Evolutionary conservation across 2,113 vertebrate species (phyloP).

Genomic region (Anseranas semipalmata): DNA sequence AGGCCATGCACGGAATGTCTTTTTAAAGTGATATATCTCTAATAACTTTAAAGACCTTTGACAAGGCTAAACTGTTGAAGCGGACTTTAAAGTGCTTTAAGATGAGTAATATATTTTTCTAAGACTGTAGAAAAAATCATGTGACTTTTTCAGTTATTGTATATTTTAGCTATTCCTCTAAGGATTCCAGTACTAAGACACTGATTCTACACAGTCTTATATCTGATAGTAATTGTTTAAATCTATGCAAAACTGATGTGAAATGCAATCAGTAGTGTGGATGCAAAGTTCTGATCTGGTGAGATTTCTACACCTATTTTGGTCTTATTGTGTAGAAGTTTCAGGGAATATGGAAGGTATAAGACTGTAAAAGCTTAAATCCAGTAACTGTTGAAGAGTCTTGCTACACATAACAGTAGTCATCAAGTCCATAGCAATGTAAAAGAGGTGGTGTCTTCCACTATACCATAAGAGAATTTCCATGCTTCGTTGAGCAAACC

Average conservation of each 20-base stretch:
- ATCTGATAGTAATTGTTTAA: neutral
- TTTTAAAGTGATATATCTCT: neutral
- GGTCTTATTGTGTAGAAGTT: neutral
- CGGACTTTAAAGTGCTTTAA: neutral
- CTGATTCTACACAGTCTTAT: neutral
- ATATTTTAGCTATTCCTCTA: neutral
- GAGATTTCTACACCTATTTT: neutral
- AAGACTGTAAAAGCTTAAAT: neutral
- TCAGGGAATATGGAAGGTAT: neutral
- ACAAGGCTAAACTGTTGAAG: neutral
- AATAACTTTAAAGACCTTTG: neutral
- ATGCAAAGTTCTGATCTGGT: neutral
- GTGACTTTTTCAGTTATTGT: neutral
- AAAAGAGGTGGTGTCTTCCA: neutral
- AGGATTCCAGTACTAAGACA: neutral
- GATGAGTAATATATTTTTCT: neutral
- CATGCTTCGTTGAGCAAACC: neutral
- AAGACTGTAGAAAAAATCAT: neutral
- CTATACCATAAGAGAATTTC: neutral
- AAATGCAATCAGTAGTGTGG: neutral
- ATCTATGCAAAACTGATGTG: neutral
- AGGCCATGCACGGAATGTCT: neutral
- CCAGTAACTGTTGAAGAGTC: neutral
- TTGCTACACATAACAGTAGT: neutral
- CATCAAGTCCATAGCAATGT: neutral